Base-by-base conservation (phyloP, 2,888 invertebrate species). In the Periphyllus acericola region DNA sequence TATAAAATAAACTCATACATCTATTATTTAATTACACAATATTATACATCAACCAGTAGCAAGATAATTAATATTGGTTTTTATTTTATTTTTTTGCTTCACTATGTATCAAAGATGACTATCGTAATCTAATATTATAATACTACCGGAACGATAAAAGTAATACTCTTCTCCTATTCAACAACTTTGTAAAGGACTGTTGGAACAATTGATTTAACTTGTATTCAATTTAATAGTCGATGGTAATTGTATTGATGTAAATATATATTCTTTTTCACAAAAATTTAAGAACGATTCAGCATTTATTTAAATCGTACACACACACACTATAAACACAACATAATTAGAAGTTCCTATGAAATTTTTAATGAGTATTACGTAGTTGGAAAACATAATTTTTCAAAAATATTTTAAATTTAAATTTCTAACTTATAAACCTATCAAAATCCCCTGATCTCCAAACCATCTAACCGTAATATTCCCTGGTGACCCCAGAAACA, bases 91-190 rank as follows among this genome's bases (percentile, higher is more conserved):
- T 84, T 78, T 85, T 85, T 34, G 29, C 25, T 17, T 60, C 60
- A 68, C 68, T 21, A 6, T 11, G 46, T 78, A 78, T 52, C n/a
- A 19, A 52, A 85, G 76, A 78, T n/a, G 84, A 85, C 76, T 76
- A 46, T 76, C 40, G 72, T 52, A n/a, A 32, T 71, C 29, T 29
- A 0, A 25, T 81, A 79, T 34, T 79, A 60, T 66, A 32, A 46
- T 52, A n/a, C 46, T 21, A 25, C 17, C n/a, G n/a, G 8, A 21
- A 32, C 84, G 46, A 84, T 17, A 4, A 84, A 76, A 66, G 32
- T 66, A 40, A 40, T 32, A 75, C 75, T 84, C 66, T 84, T 84
- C 40, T 1, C n/a, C 76, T 78, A 78, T 85, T 85, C 84, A 85
- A 71, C 19, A 34, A 17, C n/a, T 76, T 84, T 46, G 34, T 52